Percentiles rank a stretch among this genome's conserved stretches.
Evolutionary conservation across 2,797 vertebrate species (phyloP).

Genomic region (Mycteria americana): DNA sequence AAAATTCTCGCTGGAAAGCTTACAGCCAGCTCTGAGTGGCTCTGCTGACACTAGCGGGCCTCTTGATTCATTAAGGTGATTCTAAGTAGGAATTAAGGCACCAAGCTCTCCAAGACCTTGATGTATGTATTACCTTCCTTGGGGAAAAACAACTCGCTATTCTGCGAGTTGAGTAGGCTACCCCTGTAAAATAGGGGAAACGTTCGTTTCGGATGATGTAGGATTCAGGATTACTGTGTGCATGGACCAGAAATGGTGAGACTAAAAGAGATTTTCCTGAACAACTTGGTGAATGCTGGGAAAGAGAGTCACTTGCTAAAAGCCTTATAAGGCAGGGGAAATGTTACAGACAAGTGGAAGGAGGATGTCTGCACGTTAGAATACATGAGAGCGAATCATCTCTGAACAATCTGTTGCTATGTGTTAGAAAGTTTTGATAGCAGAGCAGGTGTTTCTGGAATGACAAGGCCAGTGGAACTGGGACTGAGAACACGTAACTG

Average conservation of each 20-base stretch:
- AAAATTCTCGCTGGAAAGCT: neutral
- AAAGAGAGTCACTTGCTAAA: neutral
- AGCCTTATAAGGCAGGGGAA: too few relatives aligned
- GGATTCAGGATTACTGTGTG: neutral
- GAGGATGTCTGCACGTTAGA: accelerated
- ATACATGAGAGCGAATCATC: accelerated
- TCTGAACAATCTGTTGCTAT: neutral
- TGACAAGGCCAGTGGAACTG: neutral
- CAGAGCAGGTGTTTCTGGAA: neutral
- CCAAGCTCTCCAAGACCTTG: neutral
- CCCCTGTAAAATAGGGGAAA: too few relatives aligned
- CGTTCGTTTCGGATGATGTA: neutral
- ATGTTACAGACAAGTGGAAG: neutral
- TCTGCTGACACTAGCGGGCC: neutral
- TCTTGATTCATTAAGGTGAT: neutral
- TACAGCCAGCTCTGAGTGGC: neutral
- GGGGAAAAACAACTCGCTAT: neutral
- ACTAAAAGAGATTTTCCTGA: neutral
- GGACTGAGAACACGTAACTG: neutral
- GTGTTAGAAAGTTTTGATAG: neutral
- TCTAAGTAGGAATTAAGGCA: neutral
- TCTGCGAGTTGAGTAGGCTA: neutral
- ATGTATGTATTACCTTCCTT: neutral
- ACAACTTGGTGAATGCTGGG: neutral
- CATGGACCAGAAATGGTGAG: neutral